Conservation (phyloP, 2,113 vertebrate species). For the Sylvia atricapilla region DNA sequence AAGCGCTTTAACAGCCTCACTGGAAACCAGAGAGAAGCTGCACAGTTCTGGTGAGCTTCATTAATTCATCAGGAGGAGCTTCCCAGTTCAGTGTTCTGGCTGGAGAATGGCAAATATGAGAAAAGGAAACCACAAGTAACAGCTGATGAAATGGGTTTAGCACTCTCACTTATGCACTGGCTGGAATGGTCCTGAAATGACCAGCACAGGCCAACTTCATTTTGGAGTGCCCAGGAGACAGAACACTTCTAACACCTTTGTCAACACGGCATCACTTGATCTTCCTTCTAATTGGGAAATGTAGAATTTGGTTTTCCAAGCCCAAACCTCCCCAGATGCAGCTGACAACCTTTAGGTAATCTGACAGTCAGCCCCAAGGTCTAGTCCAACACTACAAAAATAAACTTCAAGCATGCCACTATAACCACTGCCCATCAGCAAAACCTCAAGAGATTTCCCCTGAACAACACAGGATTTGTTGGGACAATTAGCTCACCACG, state of each 20-base stretch:
- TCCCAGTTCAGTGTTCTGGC: neutral
- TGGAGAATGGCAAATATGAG: neutral
- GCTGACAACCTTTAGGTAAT: neutral
- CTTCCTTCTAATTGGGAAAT: neutral
- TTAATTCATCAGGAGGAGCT: neutral
- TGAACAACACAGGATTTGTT: conserved; percentile 60
- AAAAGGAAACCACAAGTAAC: conserved; percentile 49
- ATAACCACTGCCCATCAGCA: conserved; percentile 34
- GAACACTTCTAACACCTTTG: neutral
- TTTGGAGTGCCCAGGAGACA: neutral
- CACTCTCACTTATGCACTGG: neutral
- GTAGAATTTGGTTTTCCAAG: neutral
- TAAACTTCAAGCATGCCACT: neutral
- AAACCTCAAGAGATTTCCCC: conserved; percentile 3
- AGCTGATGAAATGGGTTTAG: conserved; percentile 15
- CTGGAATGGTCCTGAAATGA: neutral
- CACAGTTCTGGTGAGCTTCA: neutral
- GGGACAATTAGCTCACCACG: conserved; percentile 69
- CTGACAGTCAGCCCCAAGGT: neutral
- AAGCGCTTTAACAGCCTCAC: neutral
- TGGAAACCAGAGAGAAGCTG: neutral
- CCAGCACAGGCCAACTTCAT: neutral
- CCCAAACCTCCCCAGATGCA: neutral
- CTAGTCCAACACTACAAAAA: neutral
- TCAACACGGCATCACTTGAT: neutral